Evolutionary conservation across 35 echinoderm and acorn worm species (phyloP), one percentile per base, ranked within the genome.

Genomic region (Strongylocentrotus purpuratus): DNA sequence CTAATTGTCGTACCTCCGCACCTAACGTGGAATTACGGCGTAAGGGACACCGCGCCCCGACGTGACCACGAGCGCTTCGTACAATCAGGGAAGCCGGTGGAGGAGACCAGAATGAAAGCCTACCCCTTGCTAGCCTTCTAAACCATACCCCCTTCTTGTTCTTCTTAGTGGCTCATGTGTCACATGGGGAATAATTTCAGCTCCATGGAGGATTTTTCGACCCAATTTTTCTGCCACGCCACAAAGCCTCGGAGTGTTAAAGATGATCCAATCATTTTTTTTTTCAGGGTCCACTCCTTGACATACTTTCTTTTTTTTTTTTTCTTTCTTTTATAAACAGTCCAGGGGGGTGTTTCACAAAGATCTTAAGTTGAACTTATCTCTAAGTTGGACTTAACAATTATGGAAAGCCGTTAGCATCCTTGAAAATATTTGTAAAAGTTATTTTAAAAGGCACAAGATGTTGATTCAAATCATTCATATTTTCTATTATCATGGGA

Each of bases 141-240:
- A 28, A 78, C 18, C 22, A 7, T 78, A 78, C 65, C 65, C 65
- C 20, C 65, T 28, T 78, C 7, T 78, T n/a, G 5, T 78, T 22
- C 65, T 78, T 78, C 20, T 22, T 78, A 78, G 20, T 4, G n/a
- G 65, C 65, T 78, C 65, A 25, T 46, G 45, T 46, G 33, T 89
- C 87, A 33, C 87, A 89, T 89, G 87, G 87, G 87, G 33, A 89
- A 89, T 46, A 41, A 46, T 89, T 45, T 33, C 14, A 89, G 28
- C 87, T 28, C 87, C 87, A 89, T 17, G 15, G 87, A 89, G 87
- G 87, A 46, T 89, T 22, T 78, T 89, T 89, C 20, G 87, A 89
- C 87, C 87, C 87, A 89, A 0, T 89, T 89, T 89, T 25, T 18
- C 31, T 18, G 45, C 87, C 32, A 45, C 15, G 20, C 87, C 9